Evolutionary conservation across 2,797 vertebrate genomes (phyloP).

Genomic region (Glyptemys insculpta): DNA sequence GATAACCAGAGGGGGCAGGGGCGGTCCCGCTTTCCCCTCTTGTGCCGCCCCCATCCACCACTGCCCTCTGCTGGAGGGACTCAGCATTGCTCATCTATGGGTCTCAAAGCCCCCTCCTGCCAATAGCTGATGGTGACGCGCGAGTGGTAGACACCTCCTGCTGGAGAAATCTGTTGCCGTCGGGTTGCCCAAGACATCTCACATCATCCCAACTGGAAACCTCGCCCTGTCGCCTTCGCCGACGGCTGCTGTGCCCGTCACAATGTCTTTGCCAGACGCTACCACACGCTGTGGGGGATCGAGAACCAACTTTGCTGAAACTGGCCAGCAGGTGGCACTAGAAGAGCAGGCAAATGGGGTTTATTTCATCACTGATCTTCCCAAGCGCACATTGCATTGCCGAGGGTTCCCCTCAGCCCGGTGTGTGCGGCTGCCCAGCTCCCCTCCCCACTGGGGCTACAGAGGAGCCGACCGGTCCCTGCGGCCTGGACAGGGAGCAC

Average conservation of each 20-base stretch:
- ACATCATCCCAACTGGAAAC: background rate
- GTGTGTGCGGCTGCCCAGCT: accelerated
- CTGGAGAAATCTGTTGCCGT: background rate
- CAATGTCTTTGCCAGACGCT: background rate
- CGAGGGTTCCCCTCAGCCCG: background rate
- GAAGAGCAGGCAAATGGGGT: background rate
- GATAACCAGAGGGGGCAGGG: too few species aligned
- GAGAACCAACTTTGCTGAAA: background rate
- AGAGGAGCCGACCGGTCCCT: background rate
- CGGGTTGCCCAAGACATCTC: background rate
- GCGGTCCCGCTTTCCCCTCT: background rate
- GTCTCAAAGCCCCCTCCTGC: too few species aligned
- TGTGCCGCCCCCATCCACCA: too few species aligned
- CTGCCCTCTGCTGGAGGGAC: too few species aligned
- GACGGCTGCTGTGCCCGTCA: too few species aligned
- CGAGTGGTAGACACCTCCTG: too few species aligned
- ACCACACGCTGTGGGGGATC: background rate
- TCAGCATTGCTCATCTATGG: background rate
- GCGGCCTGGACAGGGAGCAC: too few species aligned
- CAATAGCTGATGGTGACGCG: too few species aligned
- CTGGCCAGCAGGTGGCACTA: background rate
- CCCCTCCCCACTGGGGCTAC: background rate
- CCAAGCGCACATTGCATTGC: accelerated
- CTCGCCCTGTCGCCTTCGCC: too few species aligned
- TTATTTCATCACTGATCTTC: background rate